Percentiles rank a stretch among this genome's conserved stretches.
Conservation (phyloP, 2,113 vertebrate species). For the Oncorhynchus clarkii region DNA sequence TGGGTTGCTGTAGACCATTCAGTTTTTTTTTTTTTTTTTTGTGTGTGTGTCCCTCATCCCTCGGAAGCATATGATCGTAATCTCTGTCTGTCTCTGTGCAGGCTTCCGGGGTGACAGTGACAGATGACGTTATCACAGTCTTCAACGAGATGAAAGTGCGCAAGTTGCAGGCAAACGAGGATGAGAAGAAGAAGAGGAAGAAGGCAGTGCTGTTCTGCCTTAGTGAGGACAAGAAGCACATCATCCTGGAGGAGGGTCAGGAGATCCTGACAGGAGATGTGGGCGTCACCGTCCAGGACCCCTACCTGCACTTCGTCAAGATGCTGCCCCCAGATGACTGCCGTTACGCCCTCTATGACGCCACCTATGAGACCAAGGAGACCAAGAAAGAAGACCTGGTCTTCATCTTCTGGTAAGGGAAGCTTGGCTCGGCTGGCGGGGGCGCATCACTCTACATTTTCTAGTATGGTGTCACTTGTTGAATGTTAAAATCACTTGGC, state of each 20-base stretch:
- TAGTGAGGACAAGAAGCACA: conserved; percentile 82
- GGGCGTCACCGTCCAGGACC: conserved; percentile 76
- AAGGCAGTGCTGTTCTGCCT: conserved; percentile 87
- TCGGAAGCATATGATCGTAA: background rate
- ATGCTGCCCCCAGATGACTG: conserved; percentile 85
- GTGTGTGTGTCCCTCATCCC: too few species aligned
- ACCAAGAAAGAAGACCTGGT: conserved; percentile 92
- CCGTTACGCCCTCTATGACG: conserved; percentile 87
- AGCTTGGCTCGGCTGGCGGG: background rate
- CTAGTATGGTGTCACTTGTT: too few species aligned
- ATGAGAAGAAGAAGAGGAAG: conserved; percentile 85
- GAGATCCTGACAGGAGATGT: conserved; percentile 84
- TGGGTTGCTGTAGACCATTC: too few species aligned
- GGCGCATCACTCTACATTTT: too few species aligned
- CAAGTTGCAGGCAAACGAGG: conserved; percentile 78
- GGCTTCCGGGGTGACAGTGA: conserved; percentile 88
- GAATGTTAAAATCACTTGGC: too few species aligned
- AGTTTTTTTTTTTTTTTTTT: too few species aligned
- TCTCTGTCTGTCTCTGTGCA: conserved; percentile 33
- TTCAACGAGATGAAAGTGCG: conserved; percentile 94
- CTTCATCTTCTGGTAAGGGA: conserved; percentile 85
- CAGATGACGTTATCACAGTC: conserved; percentile 80
- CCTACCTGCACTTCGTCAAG: conserved; percentile 80
- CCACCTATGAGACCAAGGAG: conserved; percentile 87
- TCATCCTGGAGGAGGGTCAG: conserved; percentile 81